Base-by-base conservation (phyloP, 2,888 invertebrate genomes). In the Aphidoletes aphidimyza region DNA sequence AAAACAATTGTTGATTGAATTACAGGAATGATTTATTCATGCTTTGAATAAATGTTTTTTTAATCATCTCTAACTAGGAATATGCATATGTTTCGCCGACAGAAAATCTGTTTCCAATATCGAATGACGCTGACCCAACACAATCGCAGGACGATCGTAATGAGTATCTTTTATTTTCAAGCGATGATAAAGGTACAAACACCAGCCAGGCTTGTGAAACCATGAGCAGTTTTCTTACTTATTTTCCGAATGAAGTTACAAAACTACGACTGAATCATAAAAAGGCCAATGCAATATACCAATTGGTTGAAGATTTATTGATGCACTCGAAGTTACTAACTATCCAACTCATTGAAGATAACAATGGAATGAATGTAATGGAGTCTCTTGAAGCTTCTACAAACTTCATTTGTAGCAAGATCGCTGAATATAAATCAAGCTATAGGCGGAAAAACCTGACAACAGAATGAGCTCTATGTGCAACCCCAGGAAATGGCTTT, bases 281-380 rank as follows among this genome's bases (percentile, higher is more conserved):
- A 17, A 54, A 54, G n/a, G 17, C 54, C 17, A 54, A 54, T 54
- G 22, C 22, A 5, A 54, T 54, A n/a, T 54, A n/a, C 22, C 19
- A 54, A 17, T 54, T 54, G 54, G 17, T 54, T 17, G 54, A 19
- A n/a, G 22, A 54, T 19, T 19, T 54, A 17, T 14, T 54, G 17
- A n/a, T 19, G n/a, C 54, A 54, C 5, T n/a, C 22, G 22, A 54
- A 54, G 17, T 5, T 19, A n/a, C 17, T 54, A 5, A 54, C 17
- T 54, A n/a, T 5, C 17, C 54, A n/a, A 5, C 17, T 54, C 5
- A 54, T 54, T n/a, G 54, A n/a, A n/a, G n/a, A n/a, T n/a, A n/a
- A n/a, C n/a, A n/a, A n/a, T n/a, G 17, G 54, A 54, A 54, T 54
- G 54, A 54, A 54, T 54, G 54, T n/a, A n/a, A n/a, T n/a, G 22